phyloP scores from a whole-genome alignment of 2,797 vertebrate genomes.

The Enteromius mattozi region DNA sequence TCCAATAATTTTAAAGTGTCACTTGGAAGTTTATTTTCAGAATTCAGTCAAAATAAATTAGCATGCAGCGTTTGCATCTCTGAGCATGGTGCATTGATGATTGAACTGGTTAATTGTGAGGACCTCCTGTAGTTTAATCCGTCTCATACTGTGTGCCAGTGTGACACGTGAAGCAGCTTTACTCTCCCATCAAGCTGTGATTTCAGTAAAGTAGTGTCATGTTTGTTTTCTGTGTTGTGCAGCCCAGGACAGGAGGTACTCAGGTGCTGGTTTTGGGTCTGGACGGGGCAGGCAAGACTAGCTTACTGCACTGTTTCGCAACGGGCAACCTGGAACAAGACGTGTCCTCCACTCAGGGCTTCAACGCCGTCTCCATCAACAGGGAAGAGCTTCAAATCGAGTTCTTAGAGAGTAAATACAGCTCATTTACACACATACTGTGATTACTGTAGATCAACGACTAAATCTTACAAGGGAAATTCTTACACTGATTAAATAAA shows the following conservation, averaged over 20 bases:
- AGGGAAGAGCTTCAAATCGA: conserved; percentile 83
- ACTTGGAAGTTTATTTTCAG: background rate
- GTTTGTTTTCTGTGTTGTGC: conserved; percentile 54
- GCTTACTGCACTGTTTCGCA: conserved; percentile 84
- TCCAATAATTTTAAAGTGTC: no score
- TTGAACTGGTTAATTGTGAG: background rate
- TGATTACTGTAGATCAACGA: background rate
- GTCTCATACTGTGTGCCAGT: background rate
- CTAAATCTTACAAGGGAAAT: background rate
- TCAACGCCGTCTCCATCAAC: conserved; percentile 85
- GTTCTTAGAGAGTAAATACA: conserved; percentile 90
- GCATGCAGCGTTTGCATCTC: background rate
- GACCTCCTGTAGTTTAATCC: background rate
- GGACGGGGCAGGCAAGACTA: conserved; percentile 93
- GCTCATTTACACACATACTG: background rate
- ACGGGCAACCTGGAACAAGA: conserved; percentile 80
- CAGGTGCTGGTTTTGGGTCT: conserved; percentile 94
- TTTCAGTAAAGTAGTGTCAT: background rate
- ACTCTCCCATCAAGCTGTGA: background rate
- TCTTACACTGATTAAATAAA: background rate
- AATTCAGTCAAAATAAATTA: background rate
- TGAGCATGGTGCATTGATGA: background rate
- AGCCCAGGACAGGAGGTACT: conserved; percentile 67
- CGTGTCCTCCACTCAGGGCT: conserved; percentile 84
- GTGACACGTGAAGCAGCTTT: background rate